These are phyloP conservation scores for Kradibia gibbosae DNA, from an alignment of 1,140 invertebrate genomes.

Conservation along the genomic window DNA sequence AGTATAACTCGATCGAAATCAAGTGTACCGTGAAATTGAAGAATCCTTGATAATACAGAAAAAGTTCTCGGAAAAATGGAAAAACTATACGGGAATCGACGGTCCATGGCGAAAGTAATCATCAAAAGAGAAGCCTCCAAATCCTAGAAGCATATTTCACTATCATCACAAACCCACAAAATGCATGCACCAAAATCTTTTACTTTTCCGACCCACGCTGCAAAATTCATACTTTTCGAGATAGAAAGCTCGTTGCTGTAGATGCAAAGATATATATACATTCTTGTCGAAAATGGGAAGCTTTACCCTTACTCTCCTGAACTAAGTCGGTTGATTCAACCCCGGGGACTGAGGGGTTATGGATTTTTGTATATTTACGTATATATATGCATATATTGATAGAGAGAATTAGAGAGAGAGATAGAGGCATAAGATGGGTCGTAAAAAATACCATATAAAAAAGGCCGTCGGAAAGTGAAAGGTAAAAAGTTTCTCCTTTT, in stretches of 20 bases:
- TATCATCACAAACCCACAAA: neutral
- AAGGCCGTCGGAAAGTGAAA: neutral
- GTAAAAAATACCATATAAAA: neutral
- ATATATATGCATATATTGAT: too few relatives aligned
- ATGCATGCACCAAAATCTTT: conserved; percentile 3
- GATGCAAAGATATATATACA: conserved; percentile 1
- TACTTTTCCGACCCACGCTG: neutral
- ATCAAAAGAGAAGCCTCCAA: conserved; percentile 29
- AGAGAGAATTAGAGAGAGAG: too few relatives aligned
- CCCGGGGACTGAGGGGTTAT: neutral
- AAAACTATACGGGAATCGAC: conserved; percentile 11
- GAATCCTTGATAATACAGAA: conserved; percentile 18
- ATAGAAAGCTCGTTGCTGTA: conserved; percentile 16
- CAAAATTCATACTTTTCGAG: conserved; percentile 31
- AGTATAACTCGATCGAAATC: conserved; percentile 34
- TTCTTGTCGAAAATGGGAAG: conserved; percentile 6
- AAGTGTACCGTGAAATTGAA: conserved; percentile 37
- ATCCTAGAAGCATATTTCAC: conserved; percentile 11
- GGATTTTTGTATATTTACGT: too few relatives aligned
- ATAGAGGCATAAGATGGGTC: neutral
- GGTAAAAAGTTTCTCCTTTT: neutral
- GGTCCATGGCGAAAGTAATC: conserved; percentile 41
- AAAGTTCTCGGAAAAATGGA: conserved; percentile 16
- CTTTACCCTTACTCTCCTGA: neutral
- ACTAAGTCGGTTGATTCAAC: conserved; percentile 7